phyloP scores from a whole-genome alignment of 1,140 invertebrate species.

The Adelges cooleyi region DNA sequence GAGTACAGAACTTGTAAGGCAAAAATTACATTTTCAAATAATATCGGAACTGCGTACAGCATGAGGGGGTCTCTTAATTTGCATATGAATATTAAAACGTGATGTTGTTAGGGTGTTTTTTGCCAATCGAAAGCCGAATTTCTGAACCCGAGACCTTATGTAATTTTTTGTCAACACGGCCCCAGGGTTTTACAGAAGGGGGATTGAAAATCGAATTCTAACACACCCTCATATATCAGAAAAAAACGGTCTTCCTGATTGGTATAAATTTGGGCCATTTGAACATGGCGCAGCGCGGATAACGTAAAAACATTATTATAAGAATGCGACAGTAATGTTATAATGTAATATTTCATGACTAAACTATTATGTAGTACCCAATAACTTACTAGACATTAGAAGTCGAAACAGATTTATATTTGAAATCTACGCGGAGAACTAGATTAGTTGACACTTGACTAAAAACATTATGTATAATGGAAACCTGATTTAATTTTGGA shows the following conservation, averaged over 20 bases:
- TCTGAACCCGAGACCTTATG: neutral
- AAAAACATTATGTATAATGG: no score
- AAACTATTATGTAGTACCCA: no score
- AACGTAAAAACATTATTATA: no score
- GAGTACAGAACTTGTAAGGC: neutral
- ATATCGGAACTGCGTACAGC: neutral
- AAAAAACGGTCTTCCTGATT: neutral
- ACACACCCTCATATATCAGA: neutral
- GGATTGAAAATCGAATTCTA: conserved; percentile 19
- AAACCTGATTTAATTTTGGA: no score
- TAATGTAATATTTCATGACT: no score
- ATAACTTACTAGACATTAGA: no score
- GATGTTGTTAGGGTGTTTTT: conserved; percentile 6
- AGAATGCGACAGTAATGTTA: no score
- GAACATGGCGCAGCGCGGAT: neutral
- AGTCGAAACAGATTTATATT: no score
- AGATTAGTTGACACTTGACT: no score
- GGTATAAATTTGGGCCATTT: conserved; percentile 26
- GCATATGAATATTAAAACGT: conserved; percentile 26
- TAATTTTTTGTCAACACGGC: neutral
- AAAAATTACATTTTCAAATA: conserved; percentile 23
- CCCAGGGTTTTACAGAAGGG: conserved; percentile 4
- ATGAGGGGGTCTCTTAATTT: conserved; percentile 12
- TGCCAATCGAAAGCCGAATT: conserved; percentile 19
- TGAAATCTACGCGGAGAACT: no score